Percentiles rank a stretch among this genome's conserved stretches.
phyloP scores from a whole-genome alignment of 2,797 vertebrate species.

The Monodelphis domestica region DNA sequence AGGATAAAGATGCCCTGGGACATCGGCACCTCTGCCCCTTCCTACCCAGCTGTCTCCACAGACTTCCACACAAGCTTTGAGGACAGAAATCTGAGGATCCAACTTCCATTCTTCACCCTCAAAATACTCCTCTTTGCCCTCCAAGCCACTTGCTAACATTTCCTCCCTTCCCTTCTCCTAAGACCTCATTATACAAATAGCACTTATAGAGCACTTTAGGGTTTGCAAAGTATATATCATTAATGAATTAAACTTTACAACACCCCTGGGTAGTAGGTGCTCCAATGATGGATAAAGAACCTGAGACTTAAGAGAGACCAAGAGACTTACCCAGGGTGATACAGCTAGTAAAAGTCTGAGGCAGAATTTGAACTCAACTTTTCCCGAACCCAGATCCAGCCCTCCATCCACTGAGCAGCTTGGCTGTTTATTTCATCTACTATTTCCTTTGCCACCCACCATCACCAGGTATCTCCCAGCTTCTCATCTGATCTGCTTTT shows the following conservation, averaged over 20 bases:
- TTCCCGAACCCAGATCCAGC: neutral
- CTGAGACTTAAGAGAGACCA: neutral
- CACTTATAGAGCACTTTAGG: no score
- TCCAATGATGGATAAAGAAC: neutral
- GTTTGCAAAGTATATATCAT: no score
- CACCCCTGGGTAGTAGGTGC: no score
- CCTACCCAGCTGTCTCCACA: no score
- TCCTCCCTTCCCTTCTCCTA: neutral
- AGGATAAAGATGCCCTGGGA: no score
- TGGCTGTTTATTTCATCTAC: neutral
- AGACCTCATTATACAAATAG: no score
- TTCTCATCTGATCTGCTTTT: neutral
- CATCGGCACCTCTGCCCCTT: no score
- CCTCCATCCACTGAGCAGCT: neutral
- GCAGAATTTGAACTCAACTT: neutral
- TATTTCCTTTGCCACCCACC: neutral
- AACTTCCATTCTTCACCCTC: neutral
- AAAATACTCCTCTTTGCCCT: neutral
- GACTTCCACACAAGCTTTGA: no score
- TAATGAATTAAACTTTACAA: no score
- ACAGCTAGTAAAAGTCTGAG: neutral
- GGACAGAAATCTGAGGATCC: no score
- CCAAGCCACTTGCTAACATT: neutral
- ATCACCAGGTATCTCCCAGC: no score
- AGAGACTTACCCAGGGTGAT: neutral